Conservation (phyloP, 2,888 invertebrate genomes). For the Cephus pulcher region DNA sequence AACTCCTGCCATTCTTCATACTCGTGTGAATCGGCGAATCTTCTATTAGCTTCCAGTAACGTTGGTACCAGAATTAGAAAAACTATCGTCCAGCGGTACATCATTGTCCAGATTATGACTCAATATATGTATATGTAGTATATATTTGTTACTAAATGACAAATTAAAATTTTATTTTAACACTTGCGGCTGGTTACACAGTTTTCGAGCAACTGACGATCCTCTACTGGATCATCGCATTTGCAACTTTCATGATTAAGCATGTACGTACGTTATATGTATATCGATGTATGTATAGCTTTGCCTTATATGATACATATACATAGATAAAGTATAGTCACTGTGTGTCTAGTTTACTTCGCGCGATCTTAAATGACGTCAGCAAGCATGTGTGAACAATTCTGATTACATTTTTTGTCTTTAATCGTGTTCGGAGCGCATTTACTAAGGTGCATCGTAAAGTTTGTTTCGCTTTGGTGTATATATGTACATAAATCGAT, state of each 20-base stretch:
- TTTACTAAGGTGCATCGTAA: background rate
- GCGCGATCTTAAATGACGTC: background rate
- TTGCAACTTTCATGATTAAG: background rate
- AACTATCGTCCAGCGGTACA: background rate
- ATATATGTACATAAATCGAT: background rate
- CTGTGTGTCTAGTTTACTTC: background rate
- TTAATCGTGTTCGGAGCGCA: background rate
- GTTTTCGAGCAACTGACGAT: background rate
- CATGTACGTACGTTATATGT: background rate
- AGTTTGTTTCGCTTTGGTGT: background rate
- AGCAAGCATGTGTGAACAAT: background rate
- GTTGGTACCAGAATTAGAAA: background rate
- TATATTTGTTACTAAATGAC: background rate
- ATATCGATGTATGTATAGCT: background rate
- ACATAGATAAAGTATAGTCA: background rate
- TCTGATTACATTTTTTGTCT: background rate
- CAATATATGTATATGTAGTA: background rate
- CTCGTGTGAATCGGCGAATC: background rate
- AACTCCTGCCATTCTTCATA: slow-evolving; percentile 36
- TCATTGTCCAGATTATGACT: background rate
- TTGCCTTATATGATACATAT: background rate
- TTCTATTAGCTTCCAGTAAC: background rate
- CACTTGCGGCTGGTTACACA: background rate
- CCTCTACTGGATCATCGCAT: background rate
- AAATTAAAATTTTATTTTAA: background rate